Evolutionary conservation across 2,888 invertebrate genomes (phyloP).

Genomic region (Brenthis ino): DNA sequence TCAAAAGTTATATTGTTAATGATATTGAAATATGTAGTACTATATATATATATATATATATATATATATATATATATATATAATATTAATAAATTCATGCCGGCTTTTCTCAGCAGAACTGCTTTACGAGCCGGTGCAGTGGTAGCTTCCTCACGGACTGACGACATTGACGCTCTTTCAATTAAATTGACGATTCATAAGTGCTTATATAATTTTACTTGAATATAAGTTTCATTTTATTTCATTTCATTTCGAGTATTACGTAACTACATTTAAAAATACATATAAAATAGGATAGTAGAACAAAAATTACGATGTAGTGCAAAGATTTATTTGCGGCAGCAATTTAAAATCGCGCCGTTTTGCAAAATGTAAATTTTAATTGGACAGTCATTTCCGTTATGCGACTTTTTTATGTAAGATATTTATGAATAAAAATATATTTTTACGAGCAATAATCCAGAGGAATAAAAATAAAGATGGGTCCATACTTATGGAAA

Average conservation of each 20-base stretch:
- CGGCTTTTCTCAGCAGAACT: no score
- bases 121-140: no score
- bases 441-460: slow-evolving; percentile 17
- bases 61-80: no score
- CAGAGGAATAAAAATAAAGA: slow-evolving; percentile 5
- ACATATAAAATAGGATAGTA: slow-evolving; percentile 17
- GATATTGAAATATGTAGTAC: no score
- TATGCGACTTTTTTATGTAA: slow-evolving; percentile 26
- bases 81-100: no score
- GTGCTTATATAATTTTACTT: no score
- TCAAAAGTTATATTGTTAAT: no score
- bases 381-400: slow-evolving; percentile 32
- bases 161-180: no score
- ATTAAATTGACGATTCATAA: no score
- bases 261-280: neutral
- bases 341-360: slow-evolving; percentile 28
- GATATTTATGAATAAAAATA: slow-evolving; percentile 24
- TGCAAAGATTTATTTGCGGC: slow-evolving; percentile 29
- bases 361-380: slow-evolving; percentile 32
- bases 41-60: no score
- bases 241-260: neutral
- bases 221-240: no score
- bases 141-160: no score
- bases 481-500: slow-evolving; percentile 2
- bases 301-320: slow-evolving; percentile 25